These are phyloP conservation scores for Lithodes maja DNA, from an alignment of 2,888 invertebrate genomes.

Conservation along the genomic window DNA sequence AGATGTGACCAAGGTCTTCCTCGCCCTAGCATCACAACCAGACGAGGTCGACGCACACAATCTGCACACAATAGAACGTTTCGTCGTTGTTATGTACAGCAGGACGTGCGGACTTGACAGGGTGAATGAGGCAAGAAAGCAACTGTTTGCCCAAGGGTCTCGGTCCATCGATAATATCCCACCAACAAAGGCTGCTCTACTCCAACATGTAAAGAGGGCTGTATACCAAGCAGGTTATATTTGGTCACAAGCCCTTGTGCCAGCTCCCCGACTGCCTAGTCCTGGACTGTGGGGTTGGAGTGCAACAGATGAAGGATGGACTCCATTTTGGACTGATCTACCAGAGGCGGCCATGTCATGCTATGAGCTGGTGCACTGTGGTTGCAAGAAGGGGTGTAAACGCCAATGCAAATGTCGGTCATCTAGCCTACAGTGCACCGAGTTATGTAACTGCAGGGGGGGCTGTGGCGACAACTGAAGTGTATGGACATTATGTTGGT, in stretches of 20 bases:
- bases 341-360: conserved; percentile 26
- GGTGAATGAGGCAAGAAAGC: conserved; percentile 69
- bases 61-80: not conserved
- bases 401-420: conserved; percentile 15
- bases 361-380: conserved; percentile 8
- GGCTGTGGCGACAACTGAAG: not conserved
- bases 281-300: not conserved
- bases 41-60: not conserved
- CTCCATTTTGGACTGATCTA: conserved; percentile 13
- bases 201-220: conserved; percentile 68
- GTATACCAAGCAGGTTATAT: conserved; percentile 53
- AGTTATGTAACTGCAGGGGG: not conserved
- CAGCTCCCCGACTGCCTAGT: not conserved
- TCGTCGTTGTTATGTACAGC: conserved; percentile 70
- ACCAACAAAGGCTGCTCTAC: conserved; percentile 69
- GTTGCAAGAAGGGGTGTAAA: conserved; percentile 33
- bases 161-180: conserved; percentile 51
- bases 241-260: not conserved
- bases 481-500: no score
- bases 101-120: conserved; percentile 38
- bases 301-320: not conserved
- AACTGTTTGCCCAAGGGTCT: conserved; percentile 68
- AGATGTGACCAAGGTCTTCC: not conserved
- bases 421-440: not conserved
- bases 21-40: not conserved